Percentiles rank a stretch among this genome's conserved stretches.
Conservation (phyloP, 1,140 invertebrate species). For the Philopotamus ludificatus region DNA sequence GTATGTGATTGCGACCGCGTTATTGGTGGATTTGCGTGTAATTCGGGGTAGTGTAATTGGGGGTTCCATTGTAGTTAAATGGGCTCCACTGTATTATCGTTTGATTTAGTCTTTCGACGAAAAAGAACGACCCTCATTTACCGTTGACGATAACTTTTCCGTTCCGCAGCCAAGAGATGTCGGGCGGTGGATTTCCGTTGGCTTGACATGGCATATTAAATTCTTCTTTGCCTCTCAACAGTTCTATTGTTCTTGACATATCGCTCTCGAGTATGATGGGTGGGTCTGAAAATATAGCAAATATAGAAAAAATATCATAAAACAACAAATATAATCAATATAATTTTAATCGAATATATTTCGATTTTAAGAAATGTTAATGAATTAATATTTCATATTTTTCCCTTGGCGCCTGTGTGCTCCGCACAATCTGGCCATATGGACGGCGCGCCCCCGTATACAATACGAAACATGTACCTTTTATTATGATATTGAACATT, state of each 20-base stretch:
- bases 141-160: slow-evolving; percentile 48
- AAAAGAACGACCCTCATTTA: too few relatives aligned
- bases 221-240: slow-evolving; percentile 43
- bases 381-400: neutral
- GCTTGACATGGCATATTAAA: slow-evolving; percentile 46
- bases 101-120: neutral
- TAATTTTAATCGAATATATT: too few relatives aligned
- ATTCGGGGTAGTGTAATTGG: too few relatives aligned
- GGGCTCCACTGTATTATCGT: too few relatives aligned
- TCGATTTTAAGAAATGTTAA: too few relatives aligned
- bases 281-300: slow-evolving; percentile 45
- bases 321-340: too few relatives aligned
- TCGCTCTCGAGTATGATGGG: slow-evolving; percentile 46
- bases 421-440: too few relatives aligned
- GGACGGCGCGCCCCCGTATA: too few relatives aligned
- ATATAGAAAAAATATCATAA: slow-evolving; percentile 15
- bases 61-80: too few relatives aligned
- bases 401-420: too few relatives aligned
- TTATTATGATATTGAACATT: slow-evolving; percentile 44
- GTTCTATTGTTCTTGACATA: slow-evolving; percentile 45
- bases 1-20: too few relatives aligned
- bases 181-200: slow-evolving; percentile 48
- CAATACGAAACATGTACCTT: slow-evolving; percentile 44
- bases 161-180: slow-evolving; percentile 49
- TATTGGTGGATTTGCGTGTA: too few relatives aligned